A percentile compares a stretch with the other conserved stretches of the same genome.
Evolutionary conservation across 2,113 vertebrate species (phyloP).

Genomic region (Rhabdomys dilectus): DNA sequence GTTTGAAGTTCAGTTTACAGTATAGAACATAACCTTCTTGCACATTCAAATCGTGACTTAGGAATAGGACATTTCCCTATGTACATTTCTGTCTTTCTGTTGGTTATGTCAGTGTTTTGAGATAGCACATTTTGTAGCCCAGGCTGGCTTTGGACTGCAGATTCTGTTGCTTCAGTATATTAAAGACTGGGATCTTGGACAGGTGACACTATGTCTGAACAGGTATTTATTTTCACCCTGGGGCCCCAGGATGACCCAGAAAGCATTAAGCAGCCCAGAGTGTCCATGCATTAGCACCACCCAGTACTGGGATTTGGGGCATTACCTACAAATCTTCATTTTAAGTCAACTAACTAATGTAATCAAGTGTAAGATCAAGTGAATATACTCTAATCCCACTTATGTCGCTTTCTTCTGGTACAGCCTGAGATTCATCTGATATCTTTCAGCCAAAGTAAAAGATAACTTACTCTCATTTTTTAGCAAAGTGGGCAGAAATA

Average conservation of each 20-base stretch:
- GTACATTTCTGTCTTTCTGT: not conserved
- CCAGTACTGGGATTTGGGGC: not conserved
- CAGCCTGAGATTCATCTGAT: not conserved
- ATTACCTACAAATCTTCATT: slow-evolving; percentile 26
- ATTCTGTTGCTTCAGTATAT: not conserved
- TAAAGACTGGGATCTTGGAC: not conserved
- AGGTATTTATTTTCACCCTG: not conserved
- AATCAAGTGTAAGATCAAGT: not conserved
- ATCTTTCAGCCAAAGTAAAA: slow-evolving; percentile 32
- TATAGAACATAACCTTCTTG: not conserved
- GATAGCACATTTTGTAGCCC: not conserved
- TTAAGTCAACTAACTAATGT: not conserved
- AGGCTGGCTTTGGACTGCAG: not conserved
- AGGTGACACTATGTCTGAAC: not conserved
- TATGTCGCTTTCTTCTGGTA: not conserved
- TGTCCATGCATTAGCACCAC: not conserved
- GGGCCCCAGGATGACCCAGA: no score
- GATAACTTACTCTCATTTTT: slow-evolving; percentile 61
- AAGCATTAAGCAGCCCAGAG: not conserved
- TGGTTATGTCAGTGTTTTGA: not conserved
- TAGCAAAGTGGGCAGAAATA: slow-evolving; percentile 53
- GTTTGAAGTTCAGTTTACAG: slow-evolving; percentile 16
- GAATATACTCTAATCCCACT: not conserved
- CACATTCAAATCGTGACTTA: not conserved
- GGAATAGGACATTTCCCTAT: not conserved